Evolutionary conservation across 2,797 vertebrate species (phyloP).

Genomic region (Chrysocyon brachyurus): DNA sequence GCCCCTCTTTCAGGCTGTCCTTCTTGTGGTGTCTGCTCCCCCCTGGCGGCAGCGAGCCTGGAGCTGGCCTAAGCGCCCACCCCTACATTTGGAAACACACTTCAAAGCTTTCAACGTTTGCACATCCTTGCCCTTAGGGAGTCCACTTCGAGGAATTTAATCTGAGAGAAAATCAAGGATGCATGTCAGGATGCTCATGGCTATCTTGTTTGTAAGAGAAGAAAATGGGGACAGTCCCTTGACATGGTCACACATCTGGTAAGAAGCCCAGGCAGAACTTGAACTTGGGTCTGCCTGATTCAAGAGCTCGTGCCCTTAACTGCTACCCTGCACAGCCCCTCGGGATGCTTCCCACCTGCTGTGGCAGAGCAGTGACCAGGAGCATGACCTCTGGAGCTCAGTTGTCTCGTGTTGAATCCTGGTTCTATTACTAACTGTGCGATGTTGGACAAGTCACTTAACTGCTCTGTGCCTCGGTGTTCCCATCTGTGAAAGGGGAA

Average conservation of each 20-base stretch:
- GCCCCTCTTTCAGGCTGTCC: not conserved
- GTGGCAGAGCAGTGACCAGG: fast-evolving
- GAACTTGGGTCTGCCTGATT: not conserved
- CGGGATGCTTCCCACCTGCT: not conserved
- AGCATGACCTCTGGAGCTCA: not conserved
- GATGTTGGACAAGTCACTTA: not conserved
- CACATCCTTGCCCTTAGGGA: not conserved
- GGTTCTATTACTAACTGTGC: not conserved
- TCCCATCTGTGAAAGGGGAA: not conserved
- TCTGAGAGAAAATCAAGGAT: not conserved
- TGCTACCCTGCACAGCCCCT: fast-evolving
- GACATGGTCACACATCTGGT: not conserved
- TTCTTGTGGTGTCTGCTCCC: constrained; percentile 72
- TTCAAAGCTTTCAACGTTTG: not conserved
- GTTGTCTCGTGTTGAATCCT: fast-evolving
- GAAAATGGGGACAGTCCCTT: not conserved
- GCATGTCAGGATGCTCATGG: fast-evolving
- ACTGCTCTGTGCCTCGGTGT: not conserved
- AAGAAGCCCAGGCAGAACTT: not conserved
- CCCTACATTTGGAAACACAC: not conserved
- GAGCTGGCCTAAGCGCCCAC: not conserved
- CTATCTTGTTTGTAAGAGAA: not conserved
- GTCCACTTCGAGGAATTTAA: not conserved
- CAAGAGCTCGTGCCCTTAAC: not conserved
- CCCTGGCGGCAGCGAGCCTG: constrained; percentile 62